Evolutionary conservation across 2,888 invertebrate species (phyloP), one percentile per base, ranked within the genome.

Genomic region (Cheilosia vulpina): DNA sequence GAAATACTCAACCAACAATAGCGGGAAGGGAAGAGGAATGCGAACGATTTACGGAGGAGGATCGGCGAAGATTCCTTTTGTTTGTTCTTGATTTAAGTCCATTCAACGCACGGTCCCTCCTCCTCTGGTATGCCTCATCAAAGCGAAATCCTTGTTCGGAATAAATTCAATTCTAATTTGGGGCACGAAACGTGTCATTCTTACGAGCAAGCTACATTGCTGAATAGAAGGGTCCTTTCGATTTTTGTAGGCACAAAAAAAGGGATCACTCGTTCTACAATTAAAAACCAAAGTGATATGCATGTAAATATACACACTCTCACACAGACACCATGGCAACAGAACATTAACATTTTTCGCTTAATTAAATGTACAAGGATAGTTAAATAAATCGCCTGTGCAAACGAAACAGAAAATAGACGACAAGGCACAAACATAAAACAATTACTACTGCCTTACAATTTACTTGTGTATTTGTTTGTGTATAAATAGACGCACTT

Each of bases 121-220:
- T 4, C 38, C 38, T 13, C 38, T 38, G 4, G 13, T 52, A 11
- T 17, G n/a, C 2, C 38, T 31, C 24, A 31, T 68, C 38, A 43
- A 66, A 53, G 43, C n/a, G 27, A 43, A 55, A 43, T 55, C 43
- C 19, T 68, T 68, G 68, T 43, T 31, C 5, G 19, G 41, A 43
- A 55, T 31, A 27, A 55, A 68, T 68, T 55, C 27, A 68, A 68
- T 68, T 43, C 13, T 55, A 55, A 68, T 55, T 55, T 52, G 38
- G 24, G n/a, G 15, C 21, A 21, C 13, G 52, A 4, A 31, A 55
- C 66, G 53, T 55, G 66, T 43, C 21, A 11, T 52, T 15, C 24
- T 13, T 5, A 17, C 11, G 15, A 47, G 31, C 15, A 52, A 24
- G 5, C 47, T 27, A 5, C 11, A 11, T 7, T 6, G 9, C 11